Conservation (phyloP, 2,113 vertebrate species). For the Picathartes gymnocephalus region DNA sequence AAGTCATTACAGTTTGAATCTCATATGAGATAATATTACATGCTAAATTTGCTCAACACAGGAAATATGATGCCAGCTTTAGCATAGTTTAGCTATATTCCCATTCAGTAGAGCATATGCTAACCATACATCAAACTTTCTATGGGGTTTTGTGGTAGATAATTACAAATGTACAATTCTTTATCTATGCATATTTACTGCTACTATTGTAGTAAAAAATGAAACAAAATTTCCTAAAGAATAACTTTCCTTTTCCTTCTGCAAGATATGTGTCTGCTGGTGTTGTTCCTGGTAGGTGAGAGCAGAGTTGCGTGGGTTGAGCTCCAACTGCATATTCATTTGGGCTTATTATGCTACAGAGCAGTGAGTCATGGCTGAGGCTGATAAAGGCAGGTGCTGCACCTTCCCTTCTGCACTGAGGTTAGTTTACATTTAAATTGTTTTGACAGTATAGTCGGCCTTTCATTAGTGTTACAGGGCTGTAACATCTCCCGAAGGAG, state of each 20-base stretch:
- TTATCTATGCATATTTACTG: not conserved
- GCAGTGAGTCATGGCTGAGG: conserved; percentile 33
- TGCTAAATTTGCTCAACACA: not conserved
- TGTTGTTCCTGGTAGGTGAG: not conserved
- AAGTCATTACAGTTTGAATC: not conserved
- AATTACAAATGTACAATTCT: not conserved
- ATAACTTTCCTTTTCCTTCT: not conserved
- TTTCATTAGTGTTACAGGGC: conserved; percentile 15
- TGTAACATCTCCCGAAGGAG: not conserved
- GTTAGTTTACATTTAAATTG: conserved; percentile 47
- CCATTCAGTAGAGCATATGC: not conserved
- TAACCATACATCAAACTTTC: conserved; percentile 22
- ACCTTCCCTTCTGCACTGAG: conserved; percentile 2
- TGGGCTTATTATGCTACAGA: not conserved
- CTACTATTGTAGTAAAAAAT: not conserved
- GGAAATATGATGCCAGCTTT: conserved; percentile 16
- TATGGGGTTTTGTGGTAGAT: not conserved
- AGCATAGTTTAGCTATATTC: not conserved
- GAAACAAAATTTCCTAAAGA: not conserved
- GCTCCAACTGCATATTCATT: not conserved
- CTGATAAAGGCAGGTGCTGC: conserved; percentile 41
- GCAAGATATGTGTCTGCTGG: not conserved
- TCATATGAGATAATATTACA: not conserved
- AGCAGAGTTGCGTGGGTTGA: not conserved
- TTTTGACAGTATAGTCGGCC: conserved; percentile 38